A percentile compares a stretch with the other conserved stretches of the same genome.
Evolutionary conservation across 2,888 invertebrate species (phyloP).

Genomic region (Calephelis perditalis): DNA sequence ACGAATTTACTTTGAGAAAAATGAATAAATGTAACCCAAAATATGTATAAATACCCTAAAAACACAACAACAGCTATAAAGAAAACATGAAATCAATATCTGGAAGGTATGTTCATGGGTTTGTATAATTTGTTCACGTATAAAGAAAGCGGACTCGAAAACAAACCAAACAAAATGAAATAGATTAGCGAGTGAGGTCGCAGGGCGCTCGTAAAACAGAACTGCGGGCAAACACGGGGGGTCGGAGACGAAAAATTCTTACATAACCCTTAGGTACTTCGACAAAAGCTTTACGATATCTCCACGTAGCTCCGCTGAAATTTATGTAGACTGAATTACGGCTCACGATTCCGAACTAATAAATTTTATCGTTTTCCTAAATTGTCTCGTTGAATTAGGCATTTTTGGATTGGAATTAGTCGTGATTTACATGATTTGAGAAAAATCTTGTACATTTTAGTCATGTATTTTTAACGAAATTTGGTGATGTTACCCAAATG

Average conservation of each 20-base stretch:
- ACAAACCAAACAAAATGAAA: slow-evolving; percentile 28
- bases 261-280: slow-evolving; percentile 19
- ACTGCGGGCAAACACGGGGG: slow-evolving; percentile 23
- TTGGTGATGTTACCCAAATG: too few species aligned
- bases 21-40: too few species aligned
- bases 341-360: slow-evolving; percentile 29
- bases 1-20: too few species aligned
- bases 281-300: slow-evolving; percentile 24
- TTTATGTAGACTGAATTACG: slow-evolving; percentile 30
- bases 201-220: slow-evolving; percentile 31
- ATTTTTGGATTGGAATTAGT: slow-evolving; percentile 10
- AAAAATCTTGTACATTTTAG: not conserved
- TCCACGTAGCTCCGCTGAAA: slow-evolving; percentile 28
- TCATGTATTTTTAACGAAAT: too few species aligned
- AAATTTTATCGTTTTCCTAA: slow-evolving; percentile 31
- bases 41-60: too few species aligned
- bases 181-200: slow-evolving; percentile 36
- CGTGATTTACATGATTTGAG: slow-evolving; percentile 1
- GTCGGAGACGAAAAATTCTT: slow-evolving; percentile 25
- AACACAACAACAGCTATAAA: too few species aligned
- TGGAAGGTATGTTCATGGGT: not conserved
- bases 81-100: too few species aligned
- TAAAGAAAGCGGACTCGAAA: not conserved
- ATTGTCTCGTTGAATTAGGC: slow-evolving; percentile 26
- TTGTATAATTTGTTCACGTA: not conserved